These are phyloP conservation scores for Irena cyanogastra DNA, from an alignment of 2,113 vertebrate species.

Conservation along the genomic window DNA sequence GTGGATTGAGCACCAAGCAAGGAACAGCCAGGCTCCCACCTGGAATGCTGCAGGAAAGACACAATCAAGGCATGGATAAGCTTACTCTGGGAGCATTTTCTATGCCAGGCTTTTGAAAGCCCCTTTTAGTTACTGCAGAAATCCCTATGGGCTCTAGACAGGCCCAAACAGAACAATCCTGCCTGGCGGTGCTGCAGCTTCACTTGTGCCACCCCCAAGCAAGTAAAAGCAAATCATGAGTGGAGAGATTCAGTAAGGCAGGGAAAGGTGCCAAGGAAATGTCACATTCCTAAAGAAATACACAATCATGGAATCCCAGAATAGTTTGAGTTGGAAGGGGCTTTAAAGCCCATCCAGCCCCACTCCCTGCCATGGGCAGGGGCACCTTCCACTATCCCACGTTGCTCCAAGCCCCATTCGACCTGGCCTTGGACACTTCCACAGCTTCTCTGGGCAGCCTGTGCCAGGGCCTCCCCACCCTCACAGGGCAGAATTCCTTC, in stretches of 20 bases:
- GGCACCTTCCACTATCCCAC: neutral
- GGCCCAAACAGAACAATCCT: neutral
- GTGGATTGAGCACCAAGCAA: neutral
- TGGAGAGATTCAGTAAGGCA: neutral
- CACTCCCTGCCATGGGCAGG: neutral
- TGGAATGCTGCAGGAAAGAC: neutral
- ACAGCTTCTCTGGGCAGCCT: neutral
- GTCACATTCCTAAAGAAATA: neutral
- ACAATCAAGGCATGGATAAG: neutral
- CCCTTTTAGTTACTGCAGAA: neutral
- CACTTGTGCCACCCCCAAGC: neutral
- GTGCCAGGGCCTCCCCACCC: neutral
- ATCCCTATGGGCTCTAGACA: accelerated
- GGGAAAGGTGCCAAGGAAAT: neutral
- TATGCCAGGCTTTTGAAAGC: neutral
- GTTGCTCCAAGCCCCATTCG: accelerated
- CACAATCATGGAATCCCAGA: neutral
- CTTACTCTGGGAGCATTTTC: neutral
- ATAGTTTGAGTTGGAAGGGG: neutral
- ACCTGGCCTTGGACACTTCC: neutral
- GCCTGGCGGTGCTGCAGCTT: neutral
- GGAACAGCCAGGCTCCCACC: neutral
- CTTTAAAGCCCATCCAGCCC: neutral
- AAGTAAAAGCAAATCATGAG: neutral
- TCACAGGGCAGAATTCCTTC: neutral